Evolutionary conservation across 2,113 vertebrate genomes (phyloP).

Genomic region (Osmerus mordax): DNA sequence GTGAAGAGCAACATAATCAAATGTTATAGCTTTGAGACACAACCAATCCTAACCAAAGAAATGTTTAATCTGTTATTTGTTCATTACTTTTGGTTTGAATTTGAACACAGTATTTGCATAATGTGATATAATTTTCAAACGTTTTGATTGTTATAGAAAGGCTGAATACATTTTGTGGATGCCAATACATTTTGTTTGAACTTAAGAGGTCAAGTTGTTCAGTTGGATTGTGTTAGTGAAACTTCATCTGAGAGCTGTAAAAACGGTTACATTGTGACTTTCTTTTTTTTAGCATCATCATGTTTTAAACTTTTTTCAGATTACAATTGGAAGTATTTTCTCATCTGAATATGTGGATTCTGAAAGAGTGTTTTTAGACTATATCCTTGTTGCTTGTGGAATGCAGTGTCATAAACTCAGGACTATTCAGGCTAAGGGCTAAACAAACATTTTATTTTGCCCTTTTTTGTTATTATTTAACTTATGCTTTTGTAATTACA

Average conservation of each 20-base stretch:
- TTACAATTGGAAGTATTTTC: constrained; percentile 23
- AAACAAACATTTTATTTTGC: constrained; percentile 82
- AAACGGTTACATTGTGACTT: constrained; percentile 17
- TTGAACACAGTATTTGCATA: constrained; percentile 52
- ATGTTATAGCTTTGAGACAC: constrained; percentile 73
- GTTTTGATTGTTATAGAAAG: constrained; percentile 39
- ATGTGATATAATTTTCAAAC: constrained; percentile 51
- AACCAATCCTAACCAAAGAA: constrained; percentile 95
- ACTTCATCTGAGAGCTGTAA: constrained; percentile 39
- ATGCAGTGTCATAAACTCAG: constrained; percentile 38
- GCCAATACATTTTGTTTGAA: constrained; percentile 14
- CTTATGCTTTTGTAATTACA: constrained; percentile 56
- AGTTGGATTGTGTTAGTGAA: constrained; percentile 22
- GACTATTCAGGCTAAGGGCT: constrained; percentile 63
- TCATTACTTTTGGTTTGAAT: constrained; percentile 68
- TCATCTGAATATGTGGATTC: constrained; percentile 28
- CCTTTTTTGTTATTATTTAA: constrained; percentile 75
- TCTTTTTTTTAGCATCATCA: constrained; percentile 37
- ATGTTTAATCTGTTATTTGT: constrained; percentile 75
- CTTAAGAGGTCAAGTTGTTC: constrained; percentile 54
- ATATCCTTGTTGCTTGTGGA: constrained; percentile 16
- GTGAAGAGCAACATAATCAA: constrained; percentile 77
- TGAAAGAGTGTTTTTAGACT: constrained; percentile 17
- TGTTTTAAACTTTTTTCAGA: not conserved
- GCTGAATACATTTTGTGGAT: constrained; percentile 7